Evolutionary conservation across 2,113 vertebrate genomes (phyloP).

Genomic region (Hassar affinis): DNA sequence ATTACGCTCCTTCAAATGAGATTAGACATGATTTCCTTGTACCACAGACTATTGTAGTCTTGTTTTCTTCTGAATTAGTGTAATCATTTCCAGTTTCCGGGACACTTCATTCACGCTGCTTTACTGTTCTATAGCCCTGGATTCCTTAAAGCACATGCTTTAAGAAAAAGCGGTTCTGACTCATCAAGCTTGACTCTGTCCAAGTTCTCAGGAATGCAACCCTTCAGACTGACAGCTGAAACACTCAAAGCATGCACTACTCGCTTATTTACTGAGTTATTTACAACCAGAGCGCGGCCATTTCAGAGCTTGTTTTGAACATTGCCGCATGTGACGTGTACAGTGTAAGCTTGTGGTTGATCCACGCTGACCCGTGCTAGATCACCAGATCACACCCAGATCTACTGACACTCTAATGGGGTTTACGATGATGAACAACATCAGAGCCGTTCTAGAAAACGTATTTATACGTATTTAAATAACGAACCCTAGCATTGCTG

Average conservation of each 20-base stretch:
- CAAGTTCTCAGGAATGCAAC: neutral
- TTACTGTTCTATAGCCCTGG: neutral
- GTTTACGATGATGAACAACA: neutral
- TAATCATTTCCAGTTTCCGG: neutral
- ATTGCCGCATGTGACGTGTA: too few relatives aligned
- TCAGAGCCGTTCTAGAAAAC: neutral
- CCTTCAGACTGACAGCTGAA: neutral
- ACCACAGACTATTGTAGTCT: neutral
- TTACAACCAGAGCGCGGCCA: neutral
- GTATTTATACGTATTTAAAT: neutral
- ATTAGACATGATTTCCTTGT: conserved; percentile 9
- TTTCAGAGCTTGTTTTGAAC: too few relatives aligned
- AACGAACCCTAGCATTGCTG: neutral
- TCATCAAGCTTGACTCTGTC: neutral
- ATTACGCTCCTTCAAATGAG: neutral
- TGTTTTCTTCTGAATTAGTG: neutral
- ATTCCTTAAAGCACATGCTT: neutral
- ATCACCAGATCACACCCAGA: too few relatives aligned
- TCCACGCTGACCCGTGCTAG: too few relatives aligned
- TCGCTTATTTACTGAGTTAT: neutral
- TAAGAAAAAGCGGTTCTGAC: neutral
- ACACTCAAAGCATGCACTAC: neutral
- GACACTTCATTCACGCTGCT: neutral
- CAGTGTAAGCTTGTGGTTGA: too few relatives aligned
- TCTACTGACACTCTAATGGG: too few relatives aligned